Percentiles rank a stretch among this genome's conserved stretches.
Conservation (phyloP, 1,140 invertebrate genomes). For the Halotydeus destructor region DNA sequence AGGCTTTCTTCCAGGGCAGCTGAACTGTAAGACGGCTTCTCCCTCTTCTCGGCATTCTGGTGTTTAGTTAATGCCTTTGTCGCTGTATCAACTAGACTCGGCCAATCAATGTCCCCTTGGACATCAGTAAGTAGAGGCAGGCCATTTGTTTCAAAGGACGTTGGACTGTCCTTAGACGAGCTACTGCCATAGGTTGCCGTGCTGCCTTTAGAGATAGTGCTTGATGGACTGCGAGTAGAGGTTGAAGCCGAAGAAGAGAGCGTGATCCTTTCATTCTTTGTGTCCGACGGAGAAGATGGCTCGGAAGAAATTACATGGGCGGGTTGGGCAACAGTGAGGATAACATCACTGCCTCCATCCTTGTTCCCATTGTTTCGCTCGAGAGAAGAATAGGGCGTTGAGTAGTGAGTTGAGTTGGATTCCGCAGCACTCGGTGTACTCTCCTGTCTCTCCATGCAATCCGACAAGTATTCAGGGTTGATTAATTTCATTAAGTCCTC, state of each 20-base stretch:
- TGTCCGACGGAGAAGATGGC: slow-evolving; percentile 34
- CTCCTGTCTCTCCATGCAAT: background rate
- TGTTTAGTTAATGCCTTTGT: slow-evolving; percentile 39
- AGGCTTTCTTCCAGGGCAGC: no score
- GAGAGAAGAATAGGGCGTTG: slow-evolving; percentile 17
- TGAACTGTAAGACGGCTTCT: no score
- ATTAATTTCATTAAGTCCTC: slow-evolving; percentile 73
- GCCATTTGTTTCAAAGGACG: no score
- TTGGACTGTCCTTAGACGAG: no score
- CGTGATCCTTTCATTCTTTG: no score
- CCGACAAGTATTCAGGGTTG: slow-evolving; percentile 59
- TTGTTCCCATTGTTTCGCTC: slow-evolving; percentile 11
- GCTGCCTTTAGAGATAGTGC: no score
- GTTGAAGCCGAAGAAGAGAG: no score
- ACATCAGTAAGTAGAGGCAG: no score
- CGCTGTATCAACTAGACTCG: slow-evolving; percentile 49
- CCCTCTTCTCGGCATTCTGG: no score
- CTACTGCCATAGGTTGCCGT: no score
- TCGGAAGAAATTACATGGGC: slow-evolving; percentile 44
- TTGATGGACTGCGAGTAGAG: no score
- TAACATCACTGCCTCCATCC: slow-evolving; percentile 30
- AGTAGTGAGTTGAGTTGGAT: slow-evolving; percentile 6
- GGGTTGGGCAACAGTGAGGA: slow-evolving; percentile 44
- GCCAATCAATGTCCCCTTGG: slow-evolving; percentile 42
- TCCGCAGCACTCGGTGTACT: background rate